Evolutionary conservation across 1,140 invertebrate species (phyloP).

Genomic region (Cherax quadricarinatus): DNA sequence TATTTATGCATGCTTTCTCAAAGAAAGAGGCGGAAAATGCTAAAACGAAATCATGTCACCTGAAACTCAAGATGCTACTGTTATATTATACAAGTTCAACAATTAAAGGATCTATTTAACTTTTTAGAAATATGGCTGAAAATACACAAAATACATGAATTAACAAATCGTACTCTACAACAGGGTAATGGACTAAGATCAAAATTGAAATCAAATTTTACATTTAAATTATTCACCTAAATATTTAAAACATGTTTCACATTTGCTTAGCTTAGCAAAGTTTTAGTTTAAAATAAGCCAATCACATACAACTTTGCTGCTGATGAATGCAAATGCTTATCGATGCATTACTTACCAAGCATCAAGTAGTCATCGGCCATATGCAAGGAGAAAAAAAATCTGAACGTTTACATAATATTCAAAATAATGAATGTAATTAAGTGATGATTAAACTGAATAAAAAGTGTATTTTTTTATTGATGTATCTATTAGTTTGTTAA

Average conservation of each 20-base stretch:
- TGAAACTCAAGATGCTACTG: too few relatives aligned
- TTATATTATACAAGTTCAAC: too few relatives aligned
- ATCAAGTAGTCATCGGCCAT: conserved; percentile 55
- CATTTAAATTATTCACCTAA: too few relatives aligned
- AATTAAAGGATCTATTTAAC: too few relatives aligned
- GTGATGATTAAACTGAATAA: neutral
- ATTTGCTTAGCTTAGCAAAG: neutral
- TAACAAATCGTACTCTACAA: too few relatives aligned
- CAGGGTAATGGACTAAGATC: too few relatives aligned
- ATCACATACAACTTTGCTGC: neutral
- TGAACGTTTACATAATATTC: conserved; percentile 41
- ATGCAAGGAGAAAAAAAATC: conserved; percentile 59
- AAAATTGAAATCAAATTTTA: too few relatives aligned
- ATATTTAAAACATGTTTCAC: neutral
- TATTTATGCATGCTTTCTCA: too few relatives aligned
- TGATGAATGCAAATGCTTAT: neutral
- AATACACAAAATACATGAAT: too few relatives aligned
- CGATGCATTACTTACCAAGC: conserved; percentile 42
- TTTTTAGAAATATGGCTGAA: too few relatives aligned
- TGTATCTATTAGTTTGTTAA: neutral
- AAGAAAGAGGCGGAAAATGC: too few relatives aligned
- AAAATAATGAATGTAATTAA: neutral
- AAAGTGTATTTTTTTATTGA: neutral
- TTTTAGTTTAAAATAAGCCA: conserved; percentile 1
- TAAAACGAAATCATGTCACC: too few relatives aligned